Conservation (phyloP, 2,113 vertebrate genomes). For the Oreotrochilus melanogaster region DNA sequence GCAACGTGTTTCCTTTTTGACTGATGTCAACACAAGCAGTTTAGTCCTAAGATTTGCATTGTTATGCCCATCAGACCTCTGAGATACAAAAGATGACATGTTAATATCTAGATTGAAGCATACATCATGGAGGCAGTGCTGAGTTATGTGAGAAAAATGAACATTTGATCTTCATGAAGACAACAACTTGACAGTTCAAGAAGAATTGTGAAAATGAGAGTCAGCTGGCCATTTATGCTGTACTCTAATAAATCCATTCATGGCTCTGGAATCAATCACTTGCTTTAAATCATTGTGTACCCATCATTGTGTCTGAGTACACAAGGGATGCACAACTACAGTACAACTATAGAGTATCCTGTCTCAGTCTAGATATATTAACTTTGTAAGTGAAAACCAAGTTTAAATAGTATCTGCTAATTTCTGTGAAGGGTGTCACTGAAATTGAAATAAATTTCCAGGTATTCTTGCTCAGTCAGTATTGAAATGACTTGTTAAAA, state of each 20-base stretch:
- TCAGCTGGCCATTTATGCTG: neutral
- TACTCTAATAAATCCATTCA: neutral
- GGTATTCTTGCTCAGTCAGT: neutral
- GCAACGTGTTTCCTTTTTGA: neutral
- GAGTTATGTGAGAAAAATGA: neutral
- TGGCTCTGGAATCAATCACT: neutral
- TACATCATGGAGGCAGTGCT: neutral
- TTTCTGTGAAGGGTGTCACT: neutral
- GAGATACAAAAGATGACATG: neutral
- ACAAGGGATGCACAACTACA: neutral
- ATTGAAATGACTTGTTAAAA: neutral
- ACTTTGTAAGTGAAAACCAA: neutral
- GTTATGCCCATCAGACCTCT: neutral
- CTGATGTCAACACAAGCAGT: neutral
- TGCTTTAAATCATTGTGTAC: neutral
- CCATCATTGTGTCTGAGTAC: neutral
- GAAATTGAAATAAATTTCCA: neutral
- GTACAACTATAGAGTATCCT: neutral
- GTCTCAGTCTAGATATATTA: neutral
- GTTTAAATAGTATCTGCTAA: neutral
- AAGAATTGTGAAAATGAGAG: neutral
- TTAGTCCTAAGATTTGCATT: neutral
- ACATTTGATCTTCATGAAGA: constrained; percentile 14
- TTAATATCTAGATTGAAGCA: neutral
- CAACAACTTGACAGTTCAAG: neutral